Percentiles rank a stretch among this genome's conserved stretches.
Conservation (phyloP, 2,113 vertebrate genomes). For the Centropristis striata region DNA sequence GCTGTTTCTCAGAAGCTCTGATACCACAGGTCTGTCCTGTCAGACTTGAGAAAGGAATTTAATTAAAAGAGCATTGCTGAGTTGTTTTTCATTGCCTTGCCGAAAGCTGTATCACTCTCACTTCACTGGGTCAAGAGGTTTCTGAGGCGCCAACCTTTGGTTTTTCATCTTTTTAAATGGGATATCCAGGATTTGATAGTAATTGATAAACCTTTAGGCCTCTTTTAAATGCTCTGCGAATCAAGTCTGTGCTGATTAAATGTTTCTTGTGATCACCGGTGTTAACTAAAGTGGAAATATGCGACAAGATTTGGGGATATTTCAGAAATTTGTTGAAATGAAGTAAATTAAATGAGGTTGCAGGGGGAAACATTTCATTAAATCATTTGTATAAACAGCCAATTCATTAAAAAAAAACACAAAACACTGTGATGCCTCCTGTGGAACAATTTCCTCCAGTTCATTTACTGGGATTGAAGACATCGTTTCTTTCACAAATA, state of each 20-base stretch:
- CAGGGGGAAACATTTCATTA: slow-evolving; percentile 4
- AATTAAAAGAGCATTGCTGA: slow-evolving; percentile 73
- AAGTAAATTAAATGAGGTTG: slow-evolving; percentile 21
- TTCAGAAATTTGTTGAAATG: slow-evolving; percentile 7
- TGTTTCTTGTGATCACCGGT: slow-evolving; percentile 39
- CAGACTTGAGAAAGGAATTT: slow-evolving; percentile 69
- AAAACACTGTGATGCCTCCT: not conserved
- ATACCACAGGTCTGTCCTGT: slow-evolving; percentile 72
- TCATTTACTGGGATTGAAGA: not conserved
- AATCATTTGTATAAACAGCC: not conserved
- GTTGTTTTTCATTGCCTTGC: slow-evolving; percentile 67
- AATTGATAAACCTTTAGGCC: slow-evolving; percentile 13
- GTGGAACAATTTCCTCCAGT: not conserved
- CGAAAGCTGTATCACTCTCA: slow-evolving; percentile 41
- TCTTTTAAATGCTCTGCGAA: slow-evolving; percentile 7
- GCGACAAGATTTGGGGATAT: not conserved
- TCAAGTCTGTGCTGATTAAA: slow-evolving; percentile 16
- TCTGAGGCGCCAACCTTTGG: slow-evolving; percentile 24
- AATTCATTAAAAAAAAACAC: not conserved
- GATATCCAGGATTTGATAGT: slow-evolving; percentile 6
- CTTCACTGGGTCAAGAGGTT: slow-evolving; percentile 47
- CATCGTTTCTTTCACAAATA: not conserved
- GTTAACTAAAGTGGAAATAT: slow-evolving; percentile 36
- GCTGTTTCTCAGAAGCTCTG: slow-evolving; percentile 56
- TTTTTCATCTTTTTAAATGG: slow-evolving; percentile 35